These are phyloP conservation scores for Squalus acanthias DNA, from an alignment of 2,797 vertebrate species.

Conservation along the genomic window DNA sequence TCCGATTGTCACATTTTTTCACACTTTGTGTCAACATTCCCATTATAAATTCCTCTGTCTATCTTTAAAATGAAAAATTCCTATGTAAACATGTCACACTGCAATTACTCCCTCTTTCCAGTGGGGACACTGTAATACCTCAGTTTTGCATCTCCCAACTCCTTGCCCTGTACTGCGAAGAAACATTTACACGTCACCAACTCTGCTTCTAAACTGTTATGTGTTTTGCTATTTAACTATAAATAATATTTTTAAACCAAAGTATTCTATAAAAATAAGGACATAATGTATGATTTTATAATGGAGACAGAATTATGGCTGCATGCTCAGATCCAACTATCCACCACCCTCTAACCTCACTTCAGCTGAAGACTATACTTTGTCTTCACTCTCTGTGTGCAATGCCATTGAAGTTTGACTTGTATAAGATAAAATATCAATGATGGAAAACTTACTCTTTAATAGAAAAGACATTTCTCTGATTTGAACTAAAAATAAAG, in stretches of 20 bases:
- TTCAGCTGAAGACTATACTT: neutral
- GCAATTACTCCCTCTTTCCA: neutral
- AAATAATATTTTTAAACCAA: neutral
- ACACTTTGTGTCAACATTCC: neutral
- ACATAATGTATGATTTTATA: neutral
- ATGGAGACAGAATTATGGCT: neutral
- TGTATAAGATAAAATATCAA: neutral
- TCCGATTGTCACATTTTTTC: neutral
- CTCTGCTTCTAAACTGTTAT: neutral
- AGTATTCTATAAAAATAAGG: neutral
- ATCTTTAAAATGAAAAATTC: neutral
- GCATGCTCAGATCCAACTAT: neutral
- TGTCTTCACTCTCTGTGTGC: neutral
- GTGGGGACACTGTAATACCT: neutral
- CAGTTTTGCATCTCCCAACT: neutral
- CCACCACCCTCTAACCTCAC: neutral
- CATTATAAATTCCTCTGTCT: neutral
- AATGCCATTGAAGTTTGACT: neutral
- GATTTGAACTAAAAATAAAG: neutral
- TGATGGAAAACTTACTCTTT: neutral
- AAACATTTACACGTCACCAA: neutral
- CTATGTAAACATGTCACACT: neutral
- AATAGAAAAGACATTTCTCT: neutral
- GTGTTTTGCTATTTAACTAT: neutral
- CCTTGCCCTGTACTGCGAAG: neutral